phyloP scores from a whole-genome alignment of 2,113 vertebrate genomes.

The Notarius quadriscutis region DNA sequence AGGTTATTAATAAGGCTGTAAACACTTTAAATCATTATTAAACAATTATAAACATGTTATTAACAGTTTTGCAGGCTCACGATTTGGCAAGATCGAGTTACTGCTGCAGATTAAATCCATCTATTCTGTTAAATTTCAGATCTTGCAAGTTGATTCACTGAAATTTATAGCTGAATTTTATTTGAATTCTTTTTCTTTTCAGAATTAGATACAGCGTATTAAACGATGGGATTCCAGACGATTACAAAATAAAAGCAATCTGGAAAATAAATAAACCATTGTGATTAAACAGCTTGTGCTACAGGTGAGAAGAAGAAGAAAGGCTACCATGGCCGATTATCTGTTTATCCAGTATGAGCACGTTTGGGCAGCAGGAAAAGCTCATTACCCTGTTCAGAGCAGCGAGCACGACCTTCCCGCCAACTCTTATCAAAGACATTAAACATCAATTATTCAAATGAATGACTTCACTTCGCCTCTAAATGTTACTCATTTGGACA shows the following conservation, averaged over 20 bases:
- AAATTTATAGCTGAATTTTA: neutral
- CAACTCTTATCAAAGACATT: constrained; percentile 69
- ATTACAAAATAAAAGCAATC: neutral
- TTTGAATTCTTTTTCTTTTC: neutral
- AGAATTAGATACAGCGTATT: neutral
- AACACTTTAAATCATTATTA: too few relatives aligned
- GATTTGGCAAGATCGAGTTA: too few relatives aligned
- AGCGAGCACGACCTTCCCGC: constrained; percentile 65
- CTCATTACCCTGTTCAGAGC: constrained; percentile 47
- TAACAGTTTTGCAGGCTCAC: too few relatives aligned
- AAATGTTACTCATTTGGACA: constrained; percentile 76
- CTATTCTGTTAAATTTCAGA: too few relatives aligned
- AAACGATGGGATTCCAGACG: neutral
- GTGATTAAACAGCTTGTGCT: neutral
- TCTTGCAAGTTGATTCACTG: too few relatives aligned
- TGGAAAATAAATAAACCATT: neutral
- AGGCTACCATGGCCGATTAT: constrained; percentile 6
- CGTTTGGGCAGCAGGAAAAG: constrained; percentile 41
- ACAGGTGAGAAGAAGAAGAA: neutral
- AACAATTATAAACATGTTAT: too few relatives aligned
- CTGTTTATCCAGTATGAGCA: constrained; percentile 39
- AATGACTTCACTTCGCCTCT: constrained; percentile 70
- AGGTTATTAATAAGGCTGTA: too few relatives aligned
- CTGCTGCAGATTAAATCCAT: too few relatives aligned
- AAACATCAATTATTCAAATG: constrained; percentile 71